Evolutionary conservation across 2,113 vertebrate genomes (phyloP).

Genomic region (Pardalotus punctatus): DNA sequence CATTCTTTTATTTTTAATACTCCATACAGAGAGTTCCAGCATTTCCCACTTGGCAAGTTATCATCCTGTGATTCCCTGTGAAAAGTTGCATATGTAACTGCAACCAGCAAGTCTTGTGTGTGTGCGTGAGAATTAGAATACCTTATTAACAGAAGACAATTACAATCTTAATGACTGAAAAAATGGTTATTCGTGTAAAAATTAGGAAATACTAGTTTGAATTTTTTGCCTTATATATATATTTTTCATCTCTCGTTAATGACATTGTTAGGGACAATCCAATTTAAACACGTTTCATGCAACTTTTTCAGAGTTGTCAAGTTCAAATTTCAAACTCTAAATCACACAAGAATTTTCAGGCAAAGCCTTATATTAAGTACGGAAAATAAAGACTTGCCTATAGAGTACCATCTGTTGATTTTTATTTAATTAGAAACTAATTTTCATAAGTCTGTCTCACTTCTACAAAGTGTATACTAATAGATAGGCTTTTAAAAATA

Average conservation of each 20-base stretch:
- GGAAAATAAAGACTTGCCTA: constrained; percentile 1
- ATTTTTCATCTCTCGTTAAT: not conserved
- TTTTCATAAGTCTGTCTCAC: not conserved
- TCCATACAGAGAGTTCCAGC: not conserved
- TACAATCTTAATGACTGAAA: not conserved
- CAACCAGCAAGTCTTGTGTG: not conserved
- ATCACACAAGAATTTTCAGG: not conserved
- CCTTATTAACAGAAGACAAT: not conserved
- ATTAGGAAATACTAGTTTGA: not conserved
- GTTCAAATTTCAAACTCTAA: not conserved
- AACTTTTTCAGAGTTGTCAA: not conserved
- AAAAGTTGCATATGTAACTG: accelerated
- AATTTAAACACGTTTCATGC: not conserved
- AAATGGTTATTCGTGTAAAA: not conserved
- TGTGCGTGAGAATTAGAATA: not conserved
- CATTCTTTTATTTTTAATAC: not conserved
- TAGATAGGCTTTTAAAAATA: not conserved
- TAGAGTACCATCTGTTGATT: constrained; percentile 47
- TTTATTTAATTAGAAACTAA: constrained; percentile 9
- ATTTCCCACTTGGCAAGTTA: not conserved
- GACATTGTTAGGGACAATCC: not conserved
- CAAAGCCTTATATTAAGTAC: not conserved
- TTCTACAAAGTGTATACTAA: not conserved
- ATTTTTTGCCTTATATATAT: not conserved
- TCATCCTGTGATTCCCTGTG: not conserved